A percentile compares a stretch with the other conserved stretches of the same genome.
phyloP scores from a whole-genome alignment of 2,888 invertebrate species.

The Cantharis nigra region DNA sequence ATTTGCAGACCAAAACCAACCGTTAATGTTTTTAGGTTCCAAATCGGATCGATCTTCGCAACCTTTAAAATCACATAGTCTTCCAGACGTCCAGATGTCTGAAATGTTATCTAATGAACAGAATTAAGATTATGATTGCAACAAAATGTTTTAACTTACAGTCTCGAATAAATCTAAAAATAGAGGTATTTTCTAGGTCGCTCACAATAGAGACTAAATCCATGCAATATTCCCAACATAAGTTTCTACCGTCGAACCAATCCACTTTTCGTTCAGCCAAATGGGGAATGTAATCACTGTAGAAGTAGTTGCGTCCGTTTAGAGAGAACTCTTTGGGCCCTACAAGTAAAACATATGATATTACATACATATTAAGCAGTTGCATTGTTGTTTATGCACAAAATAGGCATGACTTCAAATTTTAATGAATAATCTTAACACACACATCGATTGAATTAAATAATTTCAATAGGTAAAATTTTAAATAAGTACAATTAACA shows the following conservation, averaged over 20 bases:
- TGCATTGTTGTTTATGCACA: background rate
- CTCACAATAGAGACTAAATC: conserved; percentile 88
- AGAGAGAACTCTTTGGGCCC: conserved; percentile 91
- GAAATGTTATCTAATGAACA: conserved; percentile 74
- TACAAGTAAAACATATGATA: conserved; percentile 49
- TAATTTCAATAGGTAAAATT: background rate
- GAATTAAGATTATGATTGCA: background rate
- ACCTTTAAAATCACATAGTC: conserved; percentile 91
- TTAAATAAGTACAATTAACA: too few species aligned
- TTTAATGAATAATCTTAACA: too few species aligned
- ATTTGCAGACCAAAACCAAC: conserved; percentile 94
- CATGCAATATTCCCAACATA: conserved; percentile 93
- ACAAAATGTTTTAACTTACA: conserved; percentile 60
- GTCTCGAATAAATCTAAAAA: conserved; percentile 85
- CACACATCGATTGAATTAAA: background rate
- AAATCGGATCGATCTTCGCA: conserved; percentile 85
- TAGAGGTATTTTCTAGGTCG: conserved; percentile 87
- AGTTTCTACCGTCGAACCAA: conserved; percentile 89
- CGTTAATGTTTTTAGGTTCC: conserved; percentile 82
- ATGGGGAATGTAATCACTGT: conserved; percentile 78
- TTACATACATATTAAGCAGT: background rate
- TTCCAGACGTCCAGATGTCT: conserved; percentile 92
- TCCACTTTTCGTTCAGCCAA: conserved; percentile 82
- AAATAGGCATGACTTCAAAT: background rate
- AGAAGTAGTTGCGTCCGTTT: conserved; percentile 87